Percentiles rank a stretch among this genome's conserved stretches.
Conservation (phyloP, 2,888 invertebrate species). For the Rhabditophanes sp. region DNA sequence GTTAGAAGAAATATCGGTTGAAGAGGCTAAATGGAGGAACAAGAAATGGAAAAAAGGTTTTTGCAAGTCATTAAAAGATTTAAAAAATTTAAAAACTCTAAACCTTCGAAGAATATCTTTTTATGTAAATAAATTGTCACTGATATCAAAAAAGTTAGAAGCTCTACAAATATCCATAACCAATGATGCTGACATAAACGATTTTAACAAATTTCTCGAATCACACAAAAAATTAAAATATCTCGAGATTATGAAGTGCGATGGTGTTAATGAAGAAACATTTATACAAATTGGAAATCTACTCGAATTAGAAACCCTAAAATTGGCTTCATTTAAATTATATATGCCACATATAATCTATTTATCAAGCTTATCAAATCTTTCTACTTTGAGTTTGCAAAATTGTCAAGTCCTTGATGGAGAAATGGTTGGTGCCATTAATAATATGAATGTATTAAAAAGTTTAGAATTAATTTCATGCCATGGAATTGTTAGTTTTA, state of each 20-base stretch:
- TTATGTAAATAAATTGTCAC: not conserved
- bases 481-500: too few species aligned
- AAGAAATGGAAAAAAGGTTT: conserved; percentile 4
- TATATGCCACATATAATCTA: too few species aligned
- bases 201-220: conserved; percentile 1
- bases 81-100: not conserved
- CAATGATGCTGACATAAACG: not conserved
- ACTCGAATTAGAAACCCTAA: conserved; percentile 2
- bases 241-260: not conserved
- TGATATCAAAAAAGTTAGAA: not conserved
- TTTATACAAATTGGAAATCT: conserved; percentile 6
- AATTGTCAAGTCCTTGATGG: too few species aligned
- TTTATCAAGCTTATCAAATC: too few species aligned
- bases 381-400: too few species aligned
- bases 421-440: too few species aligned
- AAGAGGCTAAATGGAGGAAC: conserved; percentile 17
- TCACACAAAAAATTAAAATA: conserved; percentile 1
- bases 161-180: not conserved
- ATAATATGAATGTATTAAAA: too few species aligned
- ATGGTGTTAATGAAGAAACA: conserved; percentile 1
- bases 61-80: not conserved
- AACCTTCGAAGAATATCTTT: conserved; percentile 5
- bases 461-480: too few species aligned
- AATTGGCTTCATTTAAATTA: too few species aligned
- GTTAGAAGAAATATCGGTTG: conserved; percentile 14